These are phyloP conservation scores for Eueides isabella DNA, from an alignment of 1,140 invertebrate species.

Conservation along the genomic window DNA sequence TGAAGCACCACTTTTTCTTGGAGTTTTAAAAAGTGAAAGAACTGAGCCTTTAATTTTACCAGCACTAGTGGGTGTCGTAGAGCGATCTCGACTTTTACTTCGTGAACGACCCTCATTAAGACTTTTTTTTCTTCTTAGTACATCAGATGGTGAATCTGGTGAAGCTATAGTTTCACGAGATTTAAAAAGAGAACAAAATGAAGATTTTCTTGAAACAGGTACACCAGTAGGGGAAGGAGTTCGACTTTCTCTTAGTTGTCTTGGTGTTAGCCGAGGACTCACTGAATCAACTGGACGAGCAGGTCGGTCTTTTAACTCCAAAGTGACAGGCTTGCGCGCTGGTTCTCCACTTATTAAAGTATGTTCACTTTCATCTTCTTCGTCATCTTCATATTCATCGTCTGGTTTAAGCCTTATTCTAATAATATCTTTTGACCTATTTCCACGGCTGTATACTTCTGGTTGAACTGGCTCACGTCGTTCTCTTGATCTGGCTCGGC, in stretches of 20 bases:
- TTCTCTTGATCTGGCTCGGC: constrained; percentile 57
- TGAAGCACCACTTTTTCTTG: constrained; percentile 65
- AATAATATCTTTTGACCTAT: constrained; percentile 80
- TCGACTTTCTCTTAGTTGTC: constrained; percentile 54
- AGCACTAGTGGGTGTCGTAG: constrained; percentile 74
- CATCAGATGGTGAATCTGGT: constrained; percentile 85
- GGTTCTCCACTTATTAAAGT: constrained; percentile 49
- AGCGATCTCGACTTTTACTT: constrained; percentile 81
- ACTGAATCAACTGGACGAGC: constrained; percentile 38
- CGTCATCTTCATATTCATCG: constrained; percentile 83
- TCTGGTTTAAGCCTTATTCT: constrained; percentile 86
- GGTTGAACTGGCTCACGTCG: constrained; percentile 54
- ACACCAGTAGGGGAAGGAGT: constrained; percentile 78
- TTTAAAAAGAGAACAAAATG: constrained; percentile 90
- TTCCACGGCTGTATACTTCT: constrained; percentile 57
- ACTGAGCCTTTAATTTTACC: constrained; percentile 84
- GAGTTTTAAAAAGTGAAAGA: constrained; percentile 84
- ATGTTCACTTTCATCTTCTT: constrained; percentile 55
- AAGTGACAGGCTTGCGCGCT: constrained; percentile 73
- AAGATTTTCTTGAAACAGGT: constrained; percentile 88
- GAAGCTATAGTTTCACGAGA: constrained; percentile 84
- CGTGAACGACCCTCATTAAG: constrained; percentile 81
- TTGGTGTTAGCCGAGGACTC: constrained; percentile 38
- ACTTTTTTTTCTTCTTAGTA: constrained; percentile 68
- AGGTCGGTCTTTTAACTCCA: constrained; percentile 66